Percentiles rank a stretch among this genome's conserved stretches.
Evolutionary conservation across 2,888 invertebrate species (phyloP).

Genomic region (Microplitis manilae): DNA sequence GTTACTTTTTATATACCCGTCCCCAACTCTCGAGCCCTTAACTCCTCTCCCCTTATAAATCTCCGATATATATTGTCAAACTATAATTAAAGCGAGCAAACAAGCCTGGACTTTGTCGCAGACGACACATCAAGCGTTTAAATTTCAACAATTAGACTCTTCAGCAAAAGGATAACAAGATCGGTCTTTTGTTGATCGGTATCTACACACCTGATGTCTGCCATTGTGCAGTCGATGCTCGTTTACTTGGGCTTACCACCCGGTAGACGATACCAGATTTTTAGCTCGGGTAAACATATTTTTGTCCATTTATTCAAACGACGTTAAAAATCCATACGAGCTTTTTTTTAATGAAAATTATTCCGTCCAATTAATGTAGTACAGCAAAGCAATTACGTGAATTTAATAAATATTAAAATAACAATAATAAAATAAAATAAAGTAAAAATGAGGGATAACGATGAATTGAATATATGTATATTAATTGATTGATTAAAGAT

Average conservation of each 20-base stretch:
- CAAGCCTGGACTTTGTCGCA: not conserved
- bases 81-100: not conserved
- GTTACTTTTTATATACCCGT: too few species aligned
- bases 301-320: too few species aligned
- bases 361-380: too few species aligned
- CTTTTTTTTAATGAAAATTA: too few species aligned
- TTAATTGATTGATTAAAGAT: conserved; percentile 18
- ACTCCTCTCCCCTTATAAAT: not conserved
- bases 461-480: conserved; percentile 24
- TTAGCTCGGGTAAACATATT: too few species aligned
- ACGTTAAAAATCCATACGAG: too few species aligned
- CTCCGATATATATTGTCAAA: not conserved
- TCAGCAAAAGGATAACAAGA: not conserved
- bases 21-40: too few species aligned
- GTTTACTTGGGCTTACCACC: too few species aligned
- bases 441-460: conserved; percentile 11
- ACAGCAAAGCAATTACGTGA: too few species aligned
- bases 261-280: too few species aligned
- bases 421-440: conserved; percentile 9
- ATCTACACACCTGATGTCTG: too few species aligned
- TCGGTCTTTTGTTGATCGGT: not conserved
- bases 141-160: not conserved
- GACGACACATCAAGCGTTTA: not conserved
- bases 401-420: not conserved
- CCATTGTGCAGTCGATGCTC: too few species aligned